Percentiles rank a stretch among this genome's conserved stretches.
Conservation (phyloP, 1,140 invertebrate genomes). For the Scaptodrosophila lebanonensis region DNA sequence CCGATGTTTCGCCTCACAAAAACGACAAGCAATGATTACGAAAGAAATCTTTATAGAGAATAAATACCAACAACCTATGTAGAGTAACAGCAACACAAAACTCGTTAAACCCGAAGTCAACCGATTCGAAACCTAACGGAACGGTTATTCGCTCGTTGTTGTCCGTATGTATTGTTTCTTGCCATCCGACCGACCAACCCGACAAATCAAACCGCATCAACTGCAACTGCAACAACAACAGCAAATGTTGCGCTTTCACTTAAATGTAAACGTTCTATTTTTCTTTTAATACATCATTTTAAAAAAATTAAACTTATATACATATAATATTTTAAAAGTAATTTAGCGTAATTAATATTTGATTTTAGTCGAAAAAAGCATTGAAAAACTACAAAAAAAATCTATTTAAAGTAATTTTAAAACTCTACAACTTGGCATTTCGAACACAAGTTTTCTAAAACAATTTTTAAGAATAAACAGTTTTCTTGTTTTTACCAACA, state of each 20-base stretch:
- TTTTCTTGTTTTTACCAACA: slow-evolving; percentile 75
- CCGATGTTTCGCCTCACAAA: slow-evolving; percentile 77
- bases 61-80: slow-evolving; percentile 17
- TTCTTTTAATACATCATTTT: slow-evolving; percentile 55
- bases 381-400: slow-evolving; percentile 54
- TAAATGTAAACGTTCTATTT: slow-evolving; percentile 59
- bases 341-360: slow-evolving; percentile 72
- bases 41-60: slow-evolving; percentile 31
- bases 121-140: slow-evolving; percentile 11
- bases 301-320: slow-evolving; percentile 64
- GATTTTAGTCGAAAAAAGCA: slow-evolving; percentile 67
- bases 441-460: slow-evolving; percentile 39
- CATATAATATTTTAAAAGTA: slow-evolving; percentile 69
- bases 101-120: too few relatives aligned
- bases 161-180: slow-evolving; percentile 16
- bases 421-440: slow-evolving; percentile 35
- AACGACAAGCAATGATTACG: slow-evolving; percentile 52
- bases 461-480: slow-evolving; percentile 64
- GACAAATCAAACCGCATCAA: slow-evolving; percentile 28
- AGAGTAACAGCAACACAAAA: slow-evolving; percentile 12
- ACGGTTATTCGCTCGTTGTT: slow-evolving; percentile 30
- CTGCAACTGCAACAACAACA: slow-evolving; percentile 29
- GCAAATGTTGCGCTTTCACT: slow-evolving; percentile 40
- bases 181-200: slow-evolving; percentile 22
- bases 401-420: slow-evolving; percentile 62